phyloP scores from a whole-genome alignment of 1,140 invertebrate genomes.

The Carposina sasakii region DNA sequence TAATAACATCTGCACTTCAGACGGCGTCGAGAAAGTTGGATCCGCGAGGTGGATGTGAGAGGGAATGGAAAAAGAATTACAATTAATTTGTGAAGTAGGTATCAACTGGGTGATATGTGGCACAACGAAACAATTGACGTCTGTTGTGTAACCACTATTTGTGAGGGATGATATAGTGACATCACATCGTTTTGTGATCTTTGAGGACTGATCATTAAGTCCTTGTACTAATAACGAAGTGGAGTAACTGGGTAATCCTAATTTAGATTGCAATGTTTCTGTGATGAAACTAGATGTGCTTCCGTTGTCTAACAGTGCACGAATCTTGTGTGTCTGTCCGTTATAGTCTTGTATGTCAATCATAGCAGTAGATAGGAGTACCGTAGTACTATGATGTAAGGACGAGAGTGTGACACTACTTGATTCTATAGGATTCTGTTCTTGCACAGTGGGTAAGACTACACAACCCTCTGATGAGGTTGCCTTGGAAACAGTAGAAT shows the following conservation, averaged over 20 bases:
- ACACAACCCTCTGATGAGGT: not conserved
- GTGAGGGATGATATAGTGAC: not conserved
- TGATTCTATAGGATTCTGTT: not conserved
- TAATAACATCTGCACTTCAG: slow-evolving; percentile 9
- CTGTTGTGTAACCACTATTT: not conserved
- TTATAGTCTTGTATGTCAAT: not conserved
- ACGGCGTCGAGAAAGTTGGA: slow-evolving; percentile 1
- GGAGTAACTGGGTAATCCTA: not conserved
- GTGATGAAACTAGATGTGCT: slow-evolving; percentile 3
- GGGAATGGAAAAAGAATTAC: slow-evolving; percentile 4
- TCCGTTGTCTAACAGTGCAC: not conserved
- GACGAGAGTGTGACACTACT: slow-evolving; percentile 3
- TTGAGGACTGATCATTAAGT: not conserved
- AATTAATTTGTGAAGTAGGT: slow-evolving; percentile 4
- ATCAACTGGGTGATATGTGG: slow-evolving; percentile 11
- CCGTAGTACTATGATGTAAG: not conserved
- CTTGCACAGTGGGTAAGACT: not conserved
- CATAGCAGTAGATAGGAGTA: not conserved
- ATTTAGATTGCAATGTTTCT: not conserved
- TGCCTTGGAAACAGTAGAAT: not conserved
- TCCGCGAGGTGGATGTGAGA: slow-evolving; percentile 13
- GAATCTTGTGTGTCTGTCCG: not conserved
- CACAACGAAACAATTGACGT: slow-evolving; percentile 10
- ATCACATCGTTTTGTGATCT: slow-evolving; percentile 1
- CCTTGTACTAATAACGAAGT: not conserved